Evolutionary conservation across 2,113 vertebrate species (phyloP).

Genomic region (Seriola quinqueradiata): DNA sequence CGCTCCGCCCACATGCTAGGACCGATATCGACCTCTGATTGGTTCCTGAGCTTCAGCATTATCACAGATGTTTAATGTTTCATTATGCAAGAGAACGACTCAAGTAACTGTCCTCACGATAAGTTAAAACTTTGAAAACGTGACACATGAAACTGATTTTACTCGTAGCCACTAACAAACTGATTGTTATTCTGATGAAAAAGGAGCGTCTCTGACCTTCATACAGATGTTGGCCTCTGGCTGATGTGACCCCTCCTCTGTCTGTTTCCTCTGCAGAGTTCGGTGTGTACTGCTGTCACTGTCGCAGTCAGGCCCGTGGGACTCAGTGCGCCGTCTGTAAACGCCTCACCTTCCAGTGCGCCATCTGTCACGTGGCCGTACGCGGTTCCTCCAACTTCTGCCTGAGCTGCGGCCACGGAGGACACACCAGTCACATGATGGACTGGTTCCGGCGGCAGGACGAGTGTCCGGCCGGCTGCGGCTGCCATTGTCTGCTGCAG

Average conservation of each 20-base stretch:
- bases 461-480: conserved; percentile 96
- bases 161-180: too few species aligned
- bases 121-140: too few species aligned
- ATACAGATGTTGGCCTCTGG: too few species aligned
- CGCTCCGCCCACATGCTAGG: too few species aligned
- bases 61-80: too few species aligned
- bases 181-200: too few species aligned
- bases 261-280: conserved; percentile 86
- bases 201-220: too few species aligned
- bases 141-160: too few species aligned
- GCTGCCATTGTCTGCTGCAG: conserved; percentile 95
- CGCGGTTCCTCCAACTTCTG: conserved; percentile 98
- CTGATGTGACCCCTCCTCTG: too few species aligned
- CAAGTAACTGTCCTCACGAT: too few species aligned
- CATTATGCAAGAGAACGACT: too few species aligned
- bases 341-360: conserved; percentile 96
- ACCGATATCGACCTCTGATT: too few species aligned
- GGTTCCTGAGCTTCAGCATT: neutral
- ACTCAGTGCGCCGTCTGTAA: conserved; percentile 96
- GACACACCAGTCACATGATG: conserved; percentile 98
- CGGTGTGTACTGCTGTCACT: conserved; percentile 96
- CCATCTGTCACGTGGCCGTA: conserved; percentile 96
- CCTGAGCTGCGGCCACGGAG: conserved; percentile 95
- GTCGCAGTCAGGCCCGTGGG: conserved; percentile 93
- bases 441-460: conserved; percentile 97